Evolutionary conservation across 2,797 vertebrate species (phyloP).

Genomic region (Thaleichthys pacificus): DNA sequence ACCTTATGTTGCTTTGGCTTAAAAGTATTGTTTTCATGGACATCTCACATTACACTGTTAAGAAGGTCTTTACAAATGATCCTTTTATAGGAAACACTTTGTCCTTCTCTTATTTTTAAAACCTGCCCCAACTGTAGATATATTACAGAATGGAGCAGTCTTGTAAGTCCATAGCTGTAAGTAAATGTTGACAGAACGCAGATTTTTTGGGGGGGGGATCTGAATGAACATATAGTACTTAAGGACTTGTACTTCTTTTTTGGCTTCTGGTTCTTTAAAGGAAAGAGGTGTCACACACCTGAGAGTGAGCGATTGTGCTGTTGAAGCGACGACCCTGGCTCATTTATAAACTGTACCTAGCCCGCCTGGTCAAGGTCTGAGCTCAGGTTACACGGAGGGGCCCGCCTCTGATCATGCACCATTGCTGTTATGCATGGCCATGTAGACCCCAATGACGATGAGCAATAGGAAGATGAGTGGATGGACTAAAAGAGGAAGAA

Average conservation of each 20-base stretch:
- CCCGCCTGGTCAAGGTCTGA: constrained; percentile 2
- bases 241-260: background rate
- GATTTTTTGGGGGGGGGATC: too few relatives aligned
- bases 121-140: too few relatives aligned
- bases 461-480: background rate
- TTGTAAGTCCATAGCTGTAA: too few relatives aligned
- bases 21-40: background rate
- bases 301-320: constrained; percentile 7
- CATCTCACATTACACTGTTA: background rate
- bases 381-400: constrained; percentile 27
- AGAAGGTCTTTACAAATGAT: background rate
- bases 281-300: constrained; percentile 24
- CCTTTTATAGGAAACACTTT: background rate
- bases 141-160: background rate
- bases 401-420: background rate
- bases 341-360: background rate
- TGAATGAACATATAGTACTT: background rate
- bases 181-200: too few relatives aligned
- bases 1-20: background rate
- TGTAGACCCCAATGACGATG: background rate
- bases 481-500: background rate
- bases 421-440: background rate
- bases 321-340: constrained; percentile 14
- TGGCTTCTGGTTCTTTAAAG: background rate
- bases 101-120: too few relatives aligned